Conservation (phyloP, 2,888 invertebrate species). For the Leptopilina myrica region DNA sequence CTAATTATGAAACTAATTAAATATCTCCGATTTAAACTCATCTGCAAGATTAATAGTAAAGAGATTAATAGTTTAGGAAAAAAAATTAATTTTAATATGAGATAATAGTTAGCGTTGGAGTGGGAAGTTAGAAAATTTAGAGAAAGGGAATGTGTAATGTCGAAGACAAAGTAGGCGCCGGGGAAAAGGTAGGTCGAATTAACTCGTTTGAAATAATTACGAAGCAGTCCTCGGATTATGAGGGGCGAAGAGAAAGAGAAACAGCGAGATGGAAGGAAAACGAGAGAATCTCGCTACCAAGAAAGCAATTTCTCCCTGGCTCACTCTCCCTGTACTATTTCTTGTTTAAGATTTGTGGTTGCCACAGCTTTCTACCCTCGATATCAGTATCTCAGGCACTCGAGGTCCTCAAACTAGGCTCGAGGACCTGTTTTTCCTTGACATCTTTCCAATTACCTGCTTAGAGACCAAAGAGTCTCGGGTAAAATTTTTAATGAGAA, state of each 20-base stretch:
- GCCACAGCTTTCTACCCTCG: conserved; percentile 13
- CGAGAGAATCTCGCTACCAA: conserved; percentile 34
- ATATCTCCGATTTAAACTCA: too few species aligned
- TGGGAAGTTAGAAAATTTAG: conserved; percentile 26
- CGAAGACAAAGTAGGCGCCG: conserved; percentile 19
- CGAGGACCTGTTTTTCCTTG: conserved; percentile 26
- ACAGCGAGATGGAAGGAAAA: neutral
- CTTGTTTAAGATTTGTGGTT: conserved; percentile 42
- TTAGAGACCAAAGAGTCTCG: neutral
- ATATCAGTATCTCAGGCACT: conserved; percentile 36
- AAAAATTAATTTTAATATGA: conserved; percentile 1
- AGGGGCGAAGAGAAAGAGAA: conserved; percentile 37
- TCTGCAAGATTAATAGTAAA: too few species aligned
- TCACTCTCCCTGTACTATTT: conserved; percentile 17
- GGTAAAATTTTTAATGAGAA: neutral
- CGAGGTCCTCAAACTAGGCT: conserved; percentile 35
- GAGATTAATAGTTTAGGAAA: neutral
- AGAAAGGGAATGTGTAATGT: conserved; percentile 39
- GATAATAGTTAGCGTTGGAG: neutral
- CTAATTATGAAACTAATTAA: too few species aligned
- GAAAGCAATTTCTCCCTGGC: conserved; percentile 40
- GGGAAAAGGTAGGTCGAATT: conserved; percentile 50
- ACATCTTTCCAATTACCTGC: conserved; percentile 37
- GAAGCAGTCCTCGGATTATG: conserved; percentile 43
- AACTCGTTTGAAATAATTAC: conserved; percentile 60